Conservation (phyloP, 2,888 invertebrate species). For the Zygogramma bicolorata region DNA sequence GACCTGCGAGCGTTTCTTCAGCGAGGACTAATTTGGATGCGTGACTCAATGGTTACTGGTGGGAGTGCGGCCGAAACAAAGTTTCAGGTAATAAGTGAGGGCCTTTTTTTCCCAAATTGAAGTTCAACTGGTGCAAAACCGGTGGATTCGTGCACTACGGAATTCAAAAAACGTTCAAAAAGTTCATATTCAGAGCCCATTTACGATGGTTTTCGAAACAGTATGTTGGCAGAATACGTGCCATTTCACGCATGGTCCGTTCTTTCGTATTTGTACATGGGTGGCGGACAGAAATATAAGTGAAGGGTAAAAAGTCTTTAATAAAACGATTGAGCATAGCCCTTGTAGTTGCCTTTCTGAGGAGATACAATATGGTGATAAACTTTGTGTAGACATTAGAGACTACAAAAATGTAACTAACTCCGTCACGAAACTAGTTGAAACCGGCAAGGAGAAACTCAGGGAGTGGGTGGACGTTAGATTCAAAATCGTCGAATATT, state of each 20-base stretch:
- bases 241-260: constrained; percentile 48
- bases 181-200: constrained; percentile 28
- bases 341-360: too few species aligned
- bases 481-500: too few species aligned
- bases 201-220: constrained; percentile 40
- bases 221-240: constrained; percentile 37
- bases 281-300: constrained; percentile 39
- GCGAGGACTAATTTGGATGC: neutral
- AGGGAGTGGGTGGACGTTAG: too few species aligned
- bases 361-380: too few species aligned
- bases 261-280: constrained; percentile 50
- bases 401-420: too few species aligned
- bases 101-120: neutral
- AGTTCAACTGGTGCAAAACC: constrained; percentile 38
- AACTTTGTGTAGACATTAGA: too few species aligned
- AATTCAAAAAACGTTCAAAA: neutral
- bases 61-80: neutral
- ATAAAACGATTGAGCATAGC: too few species aligned
- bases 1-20: neutral
- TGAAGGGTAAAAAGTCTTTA: too few species aligned
- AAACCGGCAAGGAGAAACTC: too few species aligned
- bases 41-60: neutral
- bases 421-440: too few species aligned
- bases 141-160: constrained; percentile 36
- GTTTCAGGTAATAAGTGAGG: neutral